These are phyloP conservation scores for Saxidomus purpurata DNA, from an alignment of 1,140 invertebrate genomes.

Conservation along the genomic window DNA sequence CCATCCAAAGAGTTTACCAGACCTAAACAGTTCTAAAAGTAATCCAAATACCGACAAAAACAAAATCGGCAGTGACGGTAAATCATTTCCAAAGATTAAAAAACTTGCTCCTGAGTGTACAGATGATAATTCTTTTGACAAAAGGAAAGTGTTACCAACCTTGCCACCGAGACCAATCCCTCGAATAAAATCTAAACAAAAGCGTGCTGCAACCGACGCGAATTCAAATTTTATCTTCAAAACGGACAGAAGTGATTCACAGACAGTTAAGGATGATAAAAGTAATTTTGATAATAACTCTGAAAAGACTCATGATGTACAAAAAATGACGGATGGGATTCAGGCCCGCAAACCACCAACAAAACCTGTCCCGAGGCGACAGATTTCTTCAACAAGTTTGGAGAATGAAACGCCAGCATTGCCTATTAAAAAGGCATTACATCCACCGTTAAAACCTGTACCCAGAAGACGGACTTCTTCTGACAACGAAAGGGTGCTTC, in stretches of 20 bases:
- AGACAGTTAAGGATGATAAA: background rate
- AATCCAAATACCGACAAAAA: background rate
- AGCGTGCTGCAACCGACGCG: background rate
- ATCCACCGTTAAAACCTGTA: conserved; percentile 1
- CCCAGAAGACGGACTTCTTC: background rate
- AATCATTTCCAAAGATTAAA: no score
- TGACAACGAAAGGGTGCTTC: background rate
- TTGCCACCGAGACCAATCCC: background rate
- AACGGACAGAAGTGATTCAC: background rate
- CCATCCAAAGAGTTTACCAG: background rate
- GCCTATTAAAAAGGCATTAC: background rate
- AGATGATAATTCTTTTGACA: background rate
- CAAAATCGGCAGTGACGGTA: background rate
- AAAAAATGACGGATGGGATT: background rate
- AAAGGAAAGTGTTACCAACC: conserved; percentile 6
- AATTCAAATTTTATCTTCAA: background rate
- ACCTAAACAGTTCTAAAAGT: background rate
- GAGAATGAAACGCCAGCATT: background rate
- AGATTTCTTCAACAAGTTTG: background rate
- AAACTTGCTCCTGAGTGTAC: no score
- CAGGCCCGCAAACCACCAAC: background rate
- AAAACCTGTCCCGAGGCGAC: conserved; percentile 35
- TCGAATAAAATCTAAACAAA: background rate
- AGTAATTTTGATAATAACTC: background rate
- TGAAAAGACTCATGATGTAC: background rate